These are phyloP conservation scores for Cyprinus carpio DNA, from an alignment of 2,113 vertebrate species.

Conservation along the genomic window DNA sequence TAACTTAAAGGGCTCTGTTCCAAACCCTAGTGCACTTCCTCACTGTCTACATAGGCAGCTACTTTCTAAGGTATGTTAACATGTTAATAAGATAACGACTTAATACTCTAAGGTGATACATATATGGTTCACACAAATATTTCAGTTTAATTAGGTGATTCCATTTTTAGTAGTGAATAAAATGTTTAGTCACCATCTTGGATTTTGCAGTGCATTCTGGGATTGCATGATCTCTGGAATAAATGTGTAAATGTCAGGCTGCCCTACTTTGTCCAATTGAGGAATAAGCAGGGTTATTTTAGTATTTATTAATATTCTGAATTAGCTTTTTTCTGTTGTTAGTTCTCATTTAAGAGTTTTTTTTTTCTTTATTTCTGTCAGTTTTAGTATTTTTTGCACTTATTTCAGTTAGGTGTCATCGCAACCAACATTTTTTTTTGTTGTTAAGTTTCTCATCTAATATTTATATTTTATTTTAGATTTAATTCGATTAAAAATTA, in stretches of 20 bases:
- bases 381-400: not conserved
- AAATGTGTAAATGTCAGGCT: constrained; percentile 5
- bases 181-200: not conserved
- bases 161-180: not conserved
- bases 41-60: not conserved
- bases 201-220: constrained; percentile 1
- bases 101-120: not conserved
- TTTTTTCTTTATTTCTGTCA: not conserved
- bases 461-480: not conserved
- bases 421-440: too few species aligned
- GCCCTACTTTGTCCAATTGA: not conserved
- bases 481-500: not conserved
- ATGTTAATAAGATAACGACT: not conserved
- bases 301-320: not conserved
- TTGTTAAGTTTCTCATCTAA: too few species aligned
- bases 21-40: not conserved
- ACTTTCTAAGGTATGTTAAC: not conserved
- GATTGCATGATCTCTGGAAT: not conserved
- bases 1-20: not conserved
- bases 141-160: not conserved
- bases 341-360: not conserved
- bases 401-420: not conserved
- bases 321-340: not conserved
- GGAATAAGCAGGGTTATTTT: not conserved
- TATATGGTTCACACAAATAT: not conserved